Conservation (phyloP, 2,113 vertebrate genomes). For the Gyps fulvus region DNA sequence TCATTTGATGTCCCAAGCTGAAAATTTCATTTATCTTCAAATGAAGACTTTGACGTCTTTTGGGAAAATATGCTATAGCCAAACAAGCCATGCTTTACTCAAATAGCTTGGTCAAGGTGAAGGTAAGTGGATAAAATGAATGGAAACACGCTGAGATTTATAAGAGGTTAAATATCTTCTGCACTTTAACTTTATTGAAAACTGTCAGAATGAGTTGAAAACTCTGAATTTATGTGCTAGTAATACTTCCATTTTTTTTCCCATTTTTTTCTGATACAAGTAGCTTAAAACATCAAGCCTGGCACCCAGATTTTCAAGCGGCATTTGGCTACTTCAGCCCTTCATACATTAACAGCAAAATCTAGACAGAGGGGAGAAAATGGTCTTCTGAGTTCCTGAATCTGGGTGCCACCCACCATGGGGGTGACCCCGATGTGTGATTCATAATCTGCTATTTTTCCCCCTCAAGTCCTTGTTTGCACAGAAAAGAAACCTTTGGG, state of each 20-base stretch:
- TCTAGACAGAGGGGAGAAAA: neutral
- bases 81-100: neutral
- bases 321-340: neutral
- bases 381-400: neutral
- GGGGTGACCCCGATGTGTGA: fast-evolving
- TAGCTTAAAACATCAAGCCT: neutral
- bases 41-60: neutral
- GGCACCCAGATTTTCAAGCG: neutral
- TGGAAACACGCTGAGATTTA: neutral
- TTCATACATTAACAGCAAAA: neutral
- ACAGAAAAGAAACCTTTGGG: neutral
- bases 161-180: neutral
- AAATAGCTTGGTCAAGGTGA: neutral
- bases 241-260: neutral
- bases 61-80: neutral
- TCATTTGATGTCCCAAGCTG: neutral
- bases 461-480: neutral
- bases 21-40: neutral
- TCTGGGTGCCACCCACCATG: neutral
- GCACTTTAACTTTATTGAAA: neutral
- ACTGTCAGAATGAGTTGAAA: neutral
- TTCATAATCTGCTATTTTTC: neutral
- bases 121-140: neutral
- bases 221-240: neutral
- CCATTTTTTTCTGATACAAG: neutral